Base-by-base conservation (phyloP, 2,888 invertebrate species). In the Xestia sexstrigata region DNA sequence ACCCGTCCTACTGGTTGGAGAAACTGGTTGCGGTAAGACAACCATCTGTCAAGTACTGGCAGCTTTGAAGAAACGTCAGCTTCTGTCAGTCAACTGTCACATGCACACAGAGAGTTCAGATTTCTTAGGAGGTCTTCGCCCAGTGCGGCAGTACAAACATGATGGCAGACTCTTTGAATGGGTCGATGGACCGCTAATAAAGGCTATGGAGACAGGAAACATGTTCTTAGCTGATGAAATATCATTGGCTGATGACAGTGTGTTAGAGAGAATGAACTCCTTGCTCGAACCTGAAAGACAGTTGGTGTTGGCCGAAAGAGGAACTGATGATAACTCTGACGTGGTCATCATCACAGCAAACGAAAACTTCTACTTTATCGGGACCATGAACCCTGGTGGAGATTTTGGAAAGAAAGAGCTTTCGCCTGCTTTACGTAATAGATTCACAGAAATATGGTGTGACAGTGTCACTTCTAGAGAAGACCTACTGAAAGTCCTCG, bases 311-410 rank as follows among this genome's bases (percentile, higher is more conserved):
- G 98, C 99, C 0, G 99, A 99, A 96, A 99, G 99, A 93, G 98
- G 98, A 13, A 97, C 97, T 74, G 97, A 97, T 90, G 97, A 96
- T 78, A 97, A 95, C 90, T 97, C 97, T 49, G 96, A 94, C 89
- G 97, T 97, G 47, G 97, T 97, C 70, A 97, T 97, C 49, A 96
- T 98, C 6, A 97, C 98, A 63, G 97, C 97, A 0, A 98, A 98
- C 76, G 93, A 97, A 11, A 97, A 97, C 17, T 99, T 99, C 93
- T 98, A 98, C 89, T 98, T 99, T 90, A 97, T 99, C 78, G 99
- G 99, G 3, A 99, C 99, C 0, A 99, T 99, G 99, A 99, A 99
- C 96, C 99, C 99, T 13, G 99, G 99, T 20, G 99, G 99, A 1
- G 99, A 99, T 97, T 99, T 99, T 93, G 99, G 99, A 6, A 99